Evolutionary conservation across 2,797 vertebrate species (phyloP), one percentile per base, ranked within the genome.

Genomic region (Melanotaenia boesemani): DNA sequence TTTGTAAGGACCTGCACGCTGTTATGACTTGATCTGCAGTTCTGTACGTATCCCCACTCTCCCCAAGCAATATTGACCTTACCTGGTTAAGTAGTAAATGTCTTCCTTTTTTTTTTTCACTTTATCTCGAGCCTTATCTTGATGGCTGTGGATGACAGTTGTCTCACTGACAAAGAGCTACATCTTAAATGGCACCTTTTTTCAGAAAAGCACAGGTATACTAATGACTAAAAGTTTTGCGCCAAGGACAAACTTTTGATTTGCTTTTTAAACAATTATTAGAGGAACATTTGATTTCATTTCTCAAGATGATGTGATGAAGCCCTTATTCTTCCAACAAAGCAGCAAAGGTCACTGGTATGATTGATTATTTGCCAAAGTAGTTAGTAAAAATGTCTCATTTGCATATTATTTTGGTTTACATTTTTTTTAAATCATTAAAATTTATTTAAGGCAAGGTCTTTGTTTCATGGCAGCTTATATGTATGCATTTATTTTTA

Each of bases 1-100:
- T 93, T 91, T 92, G 79, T 88, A 87, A 82, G 82, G 81, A 88
- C 70, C 73, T 89, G 88, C 90, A 91, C 80, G 83, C 82, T 89
- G 81, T 88, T 86, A 76, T 86, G 63, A 81, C 80, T 83, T 74
- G 12, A 77, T 77, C 59, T 79, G 46, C 74, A 72, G 86, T 83
- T 86, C 55, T 79, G 63, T 30, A 30, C 62, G 79, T 64, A 34
- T 74, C 20, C 80, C 80, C 66, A 63, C 60, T 73, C 48, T 57
- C 58, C 61, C 63, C 18, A 1, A 85, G 80, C 84, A 90, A 89
- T 86, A 87, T 62, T 52, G 55, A 57, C 70, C 34, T 72, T 46
- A 41, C 58, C 74, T 62, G 60, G n/a, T 76, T 72, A 72, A 87
- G 77, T 64, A 82, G 86, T 81, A 72, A 77, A 64, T 60, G 91